Conservation (phyloP, 1,140 invertebrate genomes). For the Neoseiulus cucumeris region DNA sequence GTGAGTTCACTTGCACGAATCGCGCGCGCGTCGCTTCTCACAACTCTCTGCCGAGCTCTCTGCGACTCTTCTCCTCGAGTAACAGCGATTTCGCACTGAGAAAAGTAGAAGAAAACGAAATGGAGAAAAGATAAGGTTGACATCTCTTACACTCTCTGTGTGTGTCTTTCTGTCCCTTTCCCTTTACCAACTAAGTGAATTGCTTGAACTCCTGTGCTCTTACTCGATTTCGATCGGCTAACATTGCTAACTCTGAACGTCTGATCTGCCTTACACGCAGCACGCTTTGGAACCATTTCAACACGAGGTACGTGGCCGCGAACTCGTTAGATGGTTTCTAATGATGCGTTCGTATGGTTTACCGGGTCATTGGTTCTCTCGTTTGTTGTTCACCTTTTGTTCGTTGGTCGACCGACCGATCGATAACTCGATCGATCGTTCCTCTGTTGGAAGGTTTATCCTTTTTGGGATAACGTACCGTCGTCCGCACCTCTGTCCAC, state of each 20-base stretch:
- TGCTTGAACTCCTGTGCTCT: background rate
- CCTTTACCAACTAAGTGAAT: background rate
- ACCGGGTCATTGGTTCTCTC: background rate
- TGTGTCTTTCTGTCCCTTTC: conserved; percentile 4
- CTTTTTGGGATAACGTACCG: background rate
- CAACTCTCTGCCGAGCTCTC: too few relatives aligned
- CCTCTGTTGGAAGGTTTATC: background rate
- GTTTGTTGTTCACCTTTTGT: background rate
- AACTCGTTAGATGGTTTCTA: too few relatives aligned
- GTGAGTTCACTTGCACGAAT: conserved; percentile 39
- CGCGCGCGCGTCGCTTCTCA: too few relatives aligned
- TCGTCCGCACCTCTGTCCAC: background rate
- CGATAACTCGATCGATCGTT: background rate
- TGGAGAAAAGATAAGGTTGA: too few relatives aligned
- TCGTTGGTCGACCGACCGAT: background rate
- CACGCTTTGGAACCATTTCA: conserved; percentile 23
- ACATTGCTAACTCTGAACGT: background rate
- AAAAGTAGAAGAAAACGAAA: too few relatives aligned
- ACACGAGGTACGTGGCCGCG: conserved; percentile 20
- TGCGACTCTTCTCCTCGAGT: too few relatives aligned
- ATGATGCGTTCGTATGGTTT: too few relatives aligned
- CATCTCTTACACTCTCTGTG: too few relatives aligned
- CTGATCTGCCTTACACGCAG: conserved; percentile 15
- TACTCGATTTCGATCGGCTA: background rate
- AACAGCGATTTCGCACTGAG: too few relatives aligned